phyloP scores from a whole-genome alignment of 2,797 vertebrate genomes.

The Smutsia gigantea region DNA sequence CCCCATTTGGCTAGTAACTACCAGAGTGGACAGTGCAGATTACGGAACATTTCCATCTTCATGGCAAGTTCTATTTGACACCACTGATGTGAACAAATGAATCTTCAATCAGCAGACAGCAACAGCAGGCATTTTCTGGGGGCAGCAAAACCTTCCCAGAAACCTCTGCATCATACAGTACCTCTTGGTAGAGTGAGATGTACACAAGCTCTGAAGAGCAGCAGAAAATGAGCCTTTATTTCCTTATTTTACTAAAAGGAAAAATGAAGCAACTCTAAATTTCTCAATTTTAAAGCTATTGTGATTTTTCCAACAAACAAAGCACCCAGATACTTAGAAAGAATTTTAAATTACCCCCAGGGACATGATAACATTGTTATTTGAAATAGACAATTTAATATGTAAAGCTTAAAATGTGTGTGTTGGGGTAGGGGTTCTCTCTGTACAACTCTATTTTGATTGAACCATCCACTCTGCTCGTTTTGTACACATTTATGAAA shows the following conservation, averaged over 20 bases:
- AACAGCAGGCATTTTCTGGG: background rate
- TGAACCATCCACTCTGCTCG: background rate
- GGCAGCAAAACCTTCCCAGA: background rate
- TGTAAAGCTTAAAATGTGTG: background rate
- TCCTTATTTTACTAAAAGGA: background rate
- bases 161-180: background rate
- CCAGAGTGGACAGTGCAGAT: background rate
- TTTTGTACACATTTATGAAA: background rate
- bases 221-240: background rate
- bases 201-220: background rate
- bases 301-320: background rate
- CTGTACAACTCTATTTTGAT: background rate
- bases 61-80: background rate
- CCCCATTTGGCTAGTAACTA: background rate
- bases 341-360: background rate
- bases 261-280: slow-evolving; percentile 44
- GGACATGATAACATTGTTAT: background rate
- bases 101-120: background rate
- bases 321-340: background rate
- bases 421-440: background rate
- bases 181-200: background rate
- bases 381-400: background rate
- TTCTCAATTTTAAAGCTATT: background rate
- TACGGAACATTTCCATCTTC: background rate
- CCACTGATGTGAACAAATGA: background rate